A percentile compares a stretch with the other conserved stretches of the same genome.
Conservation (phyloP, 2,797 vertebrate genomes). For the Tragopan temminckii region DNA sequence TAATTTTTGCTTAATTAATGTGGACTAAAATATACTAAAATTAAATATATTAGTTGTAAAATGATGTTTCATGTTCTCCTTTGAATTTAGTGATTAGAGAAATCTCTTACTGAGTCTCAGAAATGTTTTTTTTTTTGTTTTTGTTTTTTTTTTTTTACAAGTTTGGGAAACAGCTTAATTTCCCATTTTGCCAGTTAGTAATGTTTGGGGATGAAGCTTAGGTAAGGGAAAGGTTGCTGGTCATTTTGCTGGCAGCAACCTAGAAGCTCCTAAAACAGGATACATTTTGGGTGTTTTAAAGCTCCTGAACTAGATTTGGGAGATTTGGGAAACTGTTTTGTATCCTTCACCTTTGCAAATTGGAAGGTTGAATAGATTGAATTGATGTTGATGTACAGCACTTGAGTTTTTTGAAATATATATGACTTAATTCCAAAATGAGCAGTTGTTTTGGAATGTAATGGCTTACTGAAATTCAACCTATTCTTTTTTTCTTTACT, state of each 20-base stretch:
- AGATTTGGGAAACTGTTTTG: background rate
- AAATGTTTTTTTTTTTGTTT: background rate
- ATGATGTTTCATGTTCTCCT: background rate
- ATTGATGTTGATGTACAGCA: background rate
- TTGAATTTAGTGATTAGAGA: background rate
- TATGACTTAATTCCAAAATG: background rate
- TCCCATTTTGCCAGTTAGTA: background rate
- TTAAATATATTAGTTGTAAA: background rate
- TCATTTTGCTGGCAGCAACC: background rate
- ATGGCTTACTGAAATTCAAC: slow-evolving; percentile 3
- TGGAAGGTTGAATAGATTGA: background rate
- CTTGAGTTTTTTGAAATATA: background rate
- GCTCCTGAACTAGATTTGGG: background rate
- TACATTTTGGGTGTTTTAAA: background rate
- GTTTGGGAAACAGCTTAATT: background rate
- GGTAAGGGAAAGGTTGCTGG: background rate
- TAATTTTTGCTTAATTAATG: background rate
- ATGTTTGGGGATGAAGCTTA: background rate
- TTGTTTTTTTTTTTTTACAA: background rate
- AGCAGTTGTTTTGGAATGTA: background rate
- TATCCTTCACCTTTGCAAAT: background rate
- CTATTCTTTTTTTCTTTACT: background rate
- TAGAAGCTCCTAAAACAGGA: background rate
- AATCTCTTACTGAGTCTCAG: background rate
- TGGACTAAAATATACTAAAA: background rate